A percentile compares a stretch with the other conserved stretches of the same genome.
Evolutionary conservation across 2,888 invertebrate genomes (phyloP).

Genomic region (Euproctis similis): DNA sequence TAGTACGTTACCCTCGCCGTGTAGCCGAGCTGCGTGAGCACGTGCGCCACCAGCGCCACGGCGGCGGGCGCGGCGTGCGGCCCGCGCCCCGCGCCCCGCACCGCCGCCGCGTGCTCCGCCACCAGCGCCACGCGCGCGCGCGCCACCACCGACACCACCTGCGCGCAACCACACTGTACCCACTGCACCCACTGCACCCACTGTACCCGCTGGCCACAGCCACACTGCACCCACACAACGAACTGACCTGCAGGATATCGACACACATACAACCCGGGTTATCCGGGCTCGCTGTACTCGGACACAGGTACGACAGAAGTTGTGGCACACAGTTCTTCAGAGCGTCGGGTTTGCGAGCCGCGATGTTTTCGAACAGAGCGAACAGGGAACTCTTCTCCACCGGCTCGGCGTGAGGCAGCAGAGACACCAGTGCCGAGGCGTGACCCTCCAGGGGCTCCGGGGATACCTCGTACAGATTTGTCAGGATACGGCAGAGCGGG

Average conservation of each 20-base stretch:
- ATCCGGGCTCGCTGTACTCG: constrained; percentile 45
- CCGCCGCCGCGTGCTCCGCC: constrained; percentile 79
- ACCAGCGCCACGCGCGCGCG: constrained; percentile 82
- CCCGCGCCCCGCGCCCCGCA: constrained; percentile 77
- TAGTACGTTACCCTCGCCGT: constrained; percentile 74
- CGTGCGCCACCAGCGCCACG: constrained; percentile 80
- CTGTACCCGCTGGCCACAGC: too few relatives aligned
- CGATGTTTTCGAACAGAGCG: constrained; percentile 87
- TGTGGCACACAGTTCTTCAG: constrained; percentile 88
- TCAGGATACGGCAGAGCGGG: constrained; percentile 89
- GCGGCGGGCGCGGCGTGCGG: constrained; percentile 79
- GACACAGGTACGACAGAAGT: constrained; percentile 84
- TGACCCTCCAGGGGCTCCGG: constrained; percentile 90
- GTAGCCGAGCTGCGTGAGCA: constrained; percentile 83
- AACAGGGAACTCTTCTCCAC: constrained; percentile 90
- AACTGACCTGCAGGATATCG: constrained; percentile 54
- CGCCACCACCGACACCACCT: constrained; percentile 85
- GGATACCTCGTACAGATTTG: constrained; percentile 92
- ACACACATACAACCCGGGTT: constrained; percentile 65
- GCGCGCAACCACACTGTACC: too few relatives aligned
- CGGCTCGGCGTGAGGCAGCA: constrained; percentile 88
- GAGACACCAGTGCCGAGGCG: constrained; percentile 85
- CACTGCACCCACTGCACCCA: too few relatives aligned
- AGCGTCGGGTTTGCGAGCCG: constrained; percentile 86
- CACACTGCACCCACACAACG: too few relatives aligned